Evolutionary conservation across 1,140 invertebrate species (phyloP).

Genomic region (Leptoteleia sp.): DNA sequence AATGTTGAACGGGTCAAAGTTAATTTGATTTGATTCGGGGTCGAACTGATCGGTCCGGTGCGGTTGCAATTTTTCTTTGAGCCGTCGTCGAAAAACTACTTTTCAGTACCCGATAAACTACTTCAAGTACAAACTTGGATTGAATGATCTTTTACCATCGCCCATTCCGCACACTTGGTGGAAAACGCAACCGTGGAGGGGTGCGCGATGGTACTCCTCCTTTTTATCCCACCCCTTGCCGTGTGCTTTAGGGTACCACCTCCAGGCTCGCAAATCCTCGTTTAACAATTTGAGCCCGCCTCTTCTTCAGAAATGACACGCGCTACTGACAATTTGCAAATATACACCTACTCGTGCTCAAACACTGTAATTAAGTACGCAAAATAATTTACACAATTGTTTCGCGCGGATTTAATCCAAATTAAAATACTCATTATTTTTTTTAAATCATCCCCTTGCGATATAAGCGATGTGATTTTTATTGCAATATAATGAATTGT

Average conservation of each 20-base stretch:
- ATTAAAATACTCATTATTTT: conserved; percentile 49
- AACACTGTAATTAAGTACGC: conserved; percentile 57
- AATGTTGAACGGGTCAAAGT: too few relatives aligned
- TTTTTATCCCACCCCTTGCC: conserved; percentile 67
- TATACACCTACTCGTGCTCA: conserved; percentile 21
- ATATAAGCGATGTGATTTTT: too few relatives aligned
- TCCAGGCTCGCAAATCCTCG: conserved; percentile 65
- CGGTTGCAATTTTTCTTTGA: too few relatives aligned
- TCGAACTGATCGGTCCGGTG: too few relatives aligned
- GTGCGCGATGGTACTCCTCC: conserved; percentile 64
- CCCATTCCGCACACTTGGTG: conserved; percentile 75
- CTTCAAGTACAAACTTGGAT: conserved; percentile 66
- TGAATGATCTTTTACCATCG: conserved; percentile 71
- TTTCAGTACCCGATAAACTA: conserved; percentile 15
- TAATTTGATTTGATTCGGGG: too few relatives aligned
- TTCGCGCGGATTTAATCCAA: conserved; percentile 27
- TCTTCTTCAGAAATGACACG: conserved; percentile 62
- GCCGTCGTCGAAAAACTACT: not conserved
- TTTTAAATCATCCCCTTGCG: too few relatives aligned
- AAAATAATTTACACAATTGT: conserved; percentile 34
- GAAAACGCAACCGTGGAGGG: conserved; percentile 52
- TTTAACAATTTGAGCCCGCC: conserved; percentile 69
- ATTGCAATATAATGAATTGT: too few relatives aligned
- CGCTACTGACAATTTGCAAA: conserved; percentile 56
- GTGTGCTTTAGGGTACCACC: conserved; percentile 61